Evolutionary conservation across 2,888 invertebrate species (phyloP).

Genomic region (Cephonodes hylas): DNA sequence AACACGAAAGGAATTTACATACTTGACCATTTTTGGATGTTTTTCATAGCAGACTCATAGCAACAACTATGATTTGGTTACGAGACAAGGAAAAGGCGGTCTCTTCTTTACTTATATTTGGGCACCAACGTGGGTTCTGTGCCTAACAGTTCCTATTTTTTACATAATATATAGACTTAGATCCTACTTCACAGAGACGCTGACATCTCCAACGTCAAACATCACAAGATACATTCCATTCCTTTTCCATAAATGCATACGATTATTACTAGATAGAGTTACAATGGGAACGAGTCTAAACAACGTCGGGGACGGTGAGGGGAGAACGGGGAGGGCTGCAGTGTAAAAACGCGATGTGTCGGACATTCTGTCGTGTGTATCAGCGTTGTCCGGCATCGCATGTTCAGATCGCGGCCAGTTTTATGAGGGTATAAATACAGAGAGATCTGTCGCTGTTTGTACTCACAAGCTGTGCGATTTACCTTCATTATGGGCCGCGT

Average conservation of each 20-base stretch:
- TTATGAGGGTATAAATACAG: conserved; percentile 71
- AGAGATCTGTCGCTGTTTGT: conserved; percentile 60
- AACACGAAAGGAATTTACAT: no score
- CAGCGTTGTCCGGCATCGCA: conserved; percentile 49
- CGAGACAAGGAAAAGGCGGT: no score
- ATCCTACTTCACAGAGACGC: no score
- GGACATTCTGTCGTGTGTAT: conserved; percentile 37
- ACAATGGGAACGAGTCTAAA: conserved; percentile 1
- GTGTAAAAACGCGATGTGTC: conserved; percentile 11
- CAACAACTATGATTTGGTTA: no score
- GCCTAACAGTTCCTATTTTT: no score
- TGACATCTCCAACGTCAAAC: neutral
- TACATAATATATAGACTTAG: no score
- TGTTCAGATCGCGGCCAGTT: conserved; percentile 51
- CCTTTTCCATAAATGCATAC: neutral
- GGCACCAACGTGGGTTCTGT: no score
- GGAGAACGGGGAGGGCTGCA: neutral
- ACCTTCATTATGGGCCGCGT: conserved; percentile 34
- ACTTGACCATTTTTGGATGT: no score
- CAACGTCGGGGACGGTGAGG: neutral
- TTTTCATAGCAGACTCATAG: no score
- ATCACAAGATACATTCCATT: neutral
- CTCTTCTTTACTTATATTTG: no score
- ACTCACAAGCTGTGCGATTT: conserved; percentile 41
- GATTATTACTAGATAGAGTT: neutral